Evolutionary conservation across 2,797 vertebrate species (phyloP).

Genomic region (Cirrhinus mrigala): DNA sequence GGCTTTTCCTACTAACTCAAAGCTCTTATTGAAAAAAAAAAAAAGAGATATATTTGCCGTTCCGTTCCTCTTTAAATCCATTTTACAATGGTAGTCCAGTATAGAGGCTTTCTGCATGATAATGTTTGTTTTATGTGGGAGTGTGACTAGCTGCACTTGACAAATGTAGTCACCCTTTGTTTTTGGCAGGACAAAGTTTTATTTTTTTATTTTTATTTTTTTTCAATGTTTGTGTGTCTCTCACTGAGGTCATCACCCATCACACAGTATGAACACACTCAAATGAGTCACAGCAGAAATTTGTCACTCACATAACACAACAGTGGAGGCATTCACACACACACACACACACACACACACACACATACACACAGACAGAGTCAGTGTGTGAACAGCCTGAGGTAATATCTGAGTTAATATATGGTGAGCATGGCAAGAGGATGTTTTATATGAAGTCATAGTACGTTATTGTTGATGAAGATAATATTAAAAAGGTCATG

Average conservation of each 20-base stretch:
- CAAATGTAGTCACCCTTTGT: slow-evolving; percentile 26
- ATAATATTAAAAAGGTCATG: too few species aligned
- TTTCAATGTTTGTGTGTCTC: slow-evolving; percentile 9
- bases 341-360: slow-evolving; percentile 13
- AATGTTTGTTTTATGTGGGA: background rate
- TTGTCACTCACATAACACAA: slow-evolving; percentile 41
- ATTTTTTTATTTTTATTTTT: slow-evolving; percentile 1
- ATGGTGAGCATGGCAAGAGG: background rate
- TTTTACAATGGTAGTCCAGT: background rate
- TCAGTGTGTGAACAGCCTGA: slow-evolving; percentile 4
- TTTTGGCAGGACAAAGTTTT: slow-evolving; percentile 9
- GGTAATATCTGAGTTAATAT: background rate
- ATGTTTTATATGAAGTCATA: background rate
- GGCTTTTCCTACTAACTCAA: slow-evolving; percentile 17
- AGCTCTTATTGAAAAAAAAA: background rate
- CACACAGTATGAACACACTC: slow-evolving; percentile 20
- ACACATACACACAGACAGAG: background rate
- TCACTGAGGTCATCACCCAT: slow-evolving; percentile 44
- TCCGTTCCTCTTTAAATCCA: background rate
- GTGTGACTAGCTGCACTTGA: slow-evolving; percentile 1
- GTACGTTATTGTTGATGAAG: background rate
- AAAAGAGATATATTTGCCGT: background rate
- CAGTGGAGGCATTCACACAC: slow-evolving; percentile 26
- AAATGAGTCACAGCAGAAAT: slow-evolving; percentile 43
- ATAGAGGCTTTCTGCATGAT: background rate